These are phyloP conservation scores for Brachylomia viminalis DNA, from an alignment of 2,888 invertebrate genomes.

Conservation along the genomic window DNA sequence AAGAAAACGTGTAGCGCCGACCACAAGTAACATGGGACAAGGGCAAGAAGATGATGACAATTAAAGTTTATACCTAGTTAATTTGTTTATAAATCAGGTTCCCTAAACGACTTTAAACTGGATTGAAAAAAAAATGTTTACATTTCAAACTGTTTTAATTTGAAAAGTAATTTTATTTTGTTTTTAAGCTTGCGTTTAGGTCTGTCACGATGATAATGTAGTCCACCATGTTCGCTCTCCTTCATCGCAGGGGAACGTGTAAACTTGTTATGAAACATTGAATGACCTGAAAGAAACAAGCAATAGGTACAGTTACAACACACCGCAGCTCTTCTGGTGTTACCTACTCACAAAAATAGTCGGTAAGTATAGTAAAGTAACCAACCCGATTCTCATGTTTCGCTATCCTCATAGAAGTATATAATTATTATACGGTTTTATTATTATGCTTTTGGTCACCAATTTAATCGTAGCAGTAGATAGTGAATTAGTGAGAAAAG, in stretches of 20 bases:
- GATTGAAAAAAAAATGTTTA: slow-evolving; percentile 60
- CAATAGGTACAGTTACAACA: background rate
- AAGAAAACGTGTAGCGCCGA: background rate
- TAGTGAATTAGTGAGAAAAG: too few relatives aligned
- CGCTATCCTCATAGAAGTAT: too few relatives aligned
- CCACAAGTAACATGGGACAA: background rate
- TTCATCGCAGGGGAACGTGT: slow-evolving; percentile 74
- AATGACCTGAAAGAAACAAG: slow-evolving; percentile 51
- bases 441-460: background rate
- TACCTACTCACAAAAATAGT: slow-evolving; percentile 2
- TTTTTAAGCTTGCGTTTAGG: slow-evolving; percentile 79
- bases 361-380: background rate
- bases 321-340: background rate
- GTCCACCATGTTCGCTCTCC: slow-evolving; percentile 75
- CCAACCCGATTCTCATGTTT: background rate
- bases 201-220: slow-evolving; percentile 70
- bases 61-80: background rate
- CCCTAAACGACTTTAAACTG: background rate
- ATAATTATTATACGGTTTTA: too few relatives aligned
- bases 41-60: background rate
- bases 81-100: background rate
- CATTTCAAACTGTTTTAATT: slow-evolving; percentile 82
- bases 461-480: background rate
- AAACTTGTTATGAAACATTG: slow-evolving; percentile 78
- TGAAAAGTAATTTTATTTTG: slow-evolving; percentile 82